These are phyloP conservation scores for Branchellion lobata DNA, from an alignment of 2,888 invertebrate genomes.

Conservation along the genomic window DNA sequence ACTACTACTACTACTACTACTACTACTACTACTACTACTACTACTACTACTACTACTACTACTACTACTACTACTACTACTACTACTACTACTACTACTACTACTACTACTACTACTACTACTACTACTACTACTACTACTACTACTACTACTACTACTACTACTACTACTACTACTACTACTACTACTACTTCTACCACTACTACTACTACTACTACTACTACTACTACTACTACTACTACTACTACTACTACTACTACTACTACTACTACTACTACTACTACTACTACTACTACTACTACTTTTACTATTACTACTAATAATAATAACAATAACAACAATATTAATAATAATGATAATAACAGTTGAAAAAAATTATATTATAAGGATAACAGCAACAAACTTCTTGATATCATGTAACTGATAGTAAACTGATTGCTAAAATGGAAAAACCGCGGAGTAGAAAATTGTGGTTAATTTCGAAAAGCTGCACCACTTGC, in stretches of 20 bases:
- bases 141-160: conserved; percentile 29
- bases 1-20: conserved; percentile 37
- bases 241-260: conserved; percentile 29
- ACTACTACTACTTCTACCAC: conserved; percentile 24
- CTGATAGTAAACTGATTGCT: too few species aligned
- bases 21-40: conserved; percentile 24
- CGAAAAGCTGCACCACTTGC: too few species aligned
- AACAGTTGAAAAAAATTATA: not conserved
- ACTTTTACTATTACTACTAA: not conserved
- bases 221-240: conserved; percentile 29
- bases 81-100: conserved; percentile 36
- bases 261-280: conserved; percentile 29
- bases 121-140: conserved; percentile 37
- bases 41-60: conserved; percentile 36
- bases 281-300: conserved; percentile 29
- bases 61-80: conserved; percentile 33
- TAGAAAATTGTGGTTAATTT: too few species aligned
- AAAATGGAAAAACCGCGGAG: too few species aligned
- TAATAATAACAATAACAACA: too few species aligned
- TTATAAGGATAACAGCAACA: not conserved
- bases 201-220: conserved; percentile 29
- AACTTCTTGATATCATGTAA: too few species aligned
- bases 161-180: conserved; percentile 26
- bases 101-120: conserved; percentile 38
- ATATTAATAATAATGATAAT: too few species aligned